Evolutionary conservation across 2,888 invertebrate species (phyloP).

Genomic region (Drosophila differens): DNA sequence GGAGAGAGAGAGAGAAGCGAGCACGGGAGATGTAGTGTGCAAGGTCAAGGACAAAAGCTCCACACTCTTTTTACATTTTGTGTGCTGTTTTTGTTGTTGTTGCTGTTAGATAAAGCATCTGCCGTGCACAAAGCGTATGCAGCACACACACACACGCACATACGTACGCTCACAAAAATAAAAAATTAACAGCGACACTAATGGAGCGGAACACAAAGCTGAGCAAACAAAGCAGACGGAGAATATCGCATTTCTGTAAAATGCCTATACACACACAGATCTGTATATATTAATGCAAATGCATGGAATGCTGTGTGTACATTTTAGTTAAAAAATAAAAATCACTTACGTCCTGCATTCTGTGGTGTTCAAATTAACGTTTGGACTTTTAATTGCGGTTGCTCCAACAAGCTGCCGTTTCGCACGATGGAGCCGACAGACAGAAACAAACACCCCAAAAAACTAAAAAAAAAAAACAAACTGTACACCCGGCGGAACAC

Average conservation of each 20-base stretch:
- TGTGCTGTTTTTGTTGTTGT: constrained; percentile 2
- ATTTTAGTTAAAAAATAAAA: constrained; percentile 19
- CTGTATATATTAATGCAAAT: constrained; percentile 2
- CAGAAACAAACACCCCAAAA: constrained; percentile 13
- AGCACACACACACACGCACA: constrained; percentile 14
- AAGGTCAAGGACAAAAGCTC: constrained; percentile 79
- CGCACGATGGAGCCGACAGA: constrained; percentile 56
- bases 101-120: constrained; percentile 74
- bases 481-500: constrained; percentile 19
- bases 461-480: constrained; percentile 16
- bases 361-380: constrained; percentile 51
- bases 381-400: constrained; percentile 23
- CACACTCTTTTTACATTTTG: constrained; percentile 29
- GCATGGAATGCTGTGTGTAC: constrained; percentile 1
- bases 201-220: constrained; percentile 29
- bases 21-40: constrained; percentile 52
- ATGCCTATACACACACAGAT: not conserved
- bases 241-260: constrained; percentile 24
- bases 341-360: constrained; percentile 73
- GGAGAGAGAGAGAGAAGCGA: constrained; percentile 22
- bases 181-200: constrained; percentile 22
- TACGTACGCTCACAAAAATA: constrained; percentile 20
- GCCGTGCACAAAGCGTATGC: constrained; percentile 29
- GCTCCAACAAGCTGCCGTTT: constrained; percentile 65
- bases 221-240: constrained; percentile 32